phyloP scores from a whole-genome alignment of 2,888 invertebrate genomes.

The Protophormia terraenovae region DNA sequence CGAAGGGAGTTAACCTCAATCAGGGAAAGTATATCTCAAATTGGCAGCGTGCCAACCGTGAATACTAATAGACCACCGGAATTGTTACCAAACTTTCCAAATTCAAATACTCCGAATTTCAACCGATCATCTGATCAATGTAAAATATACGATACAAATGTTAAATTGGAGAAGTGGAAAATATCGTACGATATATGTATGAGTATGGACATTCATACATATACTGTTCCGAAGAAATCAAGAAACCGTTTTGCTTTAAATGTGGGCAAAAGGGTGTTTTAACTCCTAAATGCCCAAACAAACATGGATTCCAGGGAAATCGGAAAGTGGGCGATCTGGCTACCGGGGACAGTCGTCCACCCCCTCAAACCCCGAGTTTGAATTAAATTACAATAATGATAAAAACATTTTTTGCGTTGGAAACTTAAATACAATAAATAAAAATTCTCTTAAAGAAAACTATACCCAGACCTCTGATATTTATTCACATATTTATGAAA shows the following conservation, averaged over 20 bases:
- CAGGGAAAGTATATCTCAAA: not conserved
- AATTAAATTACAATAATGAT: not conserved
- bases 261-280: conserved; percentile 1
- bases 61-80: not conserved
- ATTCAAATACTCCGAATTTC: not conserved
- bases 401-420: not conserved
- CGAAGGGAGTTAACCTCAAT: not conserved
- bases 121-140: too few species aligned
- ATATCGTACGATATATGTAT: too few species aligned
- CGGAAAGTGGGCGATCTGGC: conserved; percentile 30
- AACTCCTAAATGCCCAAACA: conserved; percentile 7
- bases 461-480: not conserved
- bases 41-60: not conserved
- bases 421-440: not conserved
- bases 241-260: conserved; percentile 25
- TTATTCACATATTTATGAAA: not conserved
- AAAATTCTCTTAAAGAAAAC: not conserved
- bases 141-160: too few species aligned
- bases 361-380: conserved; percentile 20
- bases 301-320: conserved; percentile 19
- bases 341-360: conserved; percentile 15
- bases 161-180: too few species aligned
- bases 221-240: not conserved
- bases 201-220: conserved; percentile 3
- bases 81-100: not conserved